Percentiles rank a stretch among this genome's conserved stretches.
Conservation (phyloP, 2,888 invertebrate species). For the Anarsia innoxiella region DNA sequence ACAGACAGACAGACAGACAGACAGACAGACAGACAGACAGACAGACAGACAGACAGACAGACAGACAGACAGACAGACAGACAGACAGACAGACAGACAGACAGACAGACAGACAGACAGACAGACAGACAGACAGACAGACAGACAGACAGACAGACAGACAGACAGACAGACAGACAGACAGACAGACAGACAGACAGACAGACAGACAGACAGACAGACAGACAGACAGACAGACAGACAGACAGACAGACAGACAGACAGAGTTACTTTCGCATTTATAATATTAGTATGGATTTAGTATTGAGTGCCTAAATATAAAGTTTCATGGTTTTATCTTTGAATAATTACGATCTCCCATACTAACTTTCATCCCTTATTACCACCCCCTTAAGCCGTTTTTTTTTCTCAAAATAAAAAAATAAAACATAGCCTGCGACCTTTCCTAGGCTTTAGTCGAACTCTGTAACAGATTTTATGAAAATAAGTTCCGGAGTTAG, state of each 20-base stretch:
- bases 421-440: too few species aligned
- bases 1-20: constrained; percentile 2
- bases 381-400: too few species aligned
- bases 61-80: constrained; percentile 2
- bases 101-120: constrained; percentile 2
- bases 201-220: not conserved
- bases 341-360: too few species aligned
- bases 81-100: constrained; percentile 2
- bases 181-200: constrained; percentile 1
- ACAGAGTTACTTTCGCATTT: too few species aligned
- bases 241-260: constrained; percentile 1
- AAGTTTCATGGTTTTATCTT: too few species aligned
- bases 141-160: constrained; percentile 2
- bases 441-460: too few species aligned
- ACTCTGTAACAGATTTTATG: too few species aligned
- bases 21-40: constrained; percentile 2
- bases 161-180: constrained; percentile 1
- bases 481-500: too few species aligned
- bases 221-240: constrained; percentile 1
- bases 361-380: too few species aligned
- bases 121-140: constrained; percentile 1
- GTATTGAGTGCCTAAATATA: too few species aligned
- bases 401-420: too few species aligned
- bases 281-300: too few species aligned
- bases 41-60: constrained; percentile 2